Percentiles rank a stretch among this genome's conserved stretches.
phyloP scores from a whole-genome alignment of 92 coral and sea anemone species.

The Bergia puertoricense region DNA sequence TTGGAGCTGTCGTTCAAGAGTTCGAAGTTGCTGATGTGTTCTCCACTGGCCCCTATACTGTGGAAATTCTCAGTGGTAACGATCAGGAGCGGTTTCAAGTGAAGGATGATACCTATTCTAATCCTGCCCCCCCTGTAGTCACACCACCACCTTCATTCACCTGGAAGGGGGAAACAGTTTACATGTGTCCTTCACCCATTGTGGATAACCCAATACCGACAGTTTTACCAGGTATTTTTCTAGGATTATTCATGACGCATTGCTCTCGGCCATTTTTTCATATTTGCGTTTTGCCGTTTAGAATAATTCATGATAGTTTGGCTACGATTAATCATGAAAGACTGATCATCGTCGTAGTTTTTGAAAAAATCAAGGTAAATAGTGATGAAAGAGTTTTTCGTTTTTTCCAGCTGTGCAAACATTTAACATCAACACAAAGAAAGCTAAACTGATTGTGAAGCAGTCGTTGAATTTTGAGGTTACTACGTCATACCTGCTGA shows the following conservation, averaged over 20 bases:
- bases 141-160: conserved; percentile 70
- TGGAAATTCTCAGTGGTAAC: conserved; percentile 79
- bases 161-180: conserved; percentile 71
- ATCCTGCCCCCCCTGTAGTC: conserved; percentile 70
- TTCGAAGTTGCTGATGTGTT: conserved; percentile 78
- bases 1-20: conserved; percentile 73
- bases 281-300: no score
- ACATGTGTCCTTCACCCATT: conserved; percentile 84
- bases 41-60: conserved; percentile 80
- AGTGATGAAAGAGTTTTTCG: not conserved
- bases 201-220: conserved; percentile 83
- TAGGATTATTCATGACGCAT: not conserved
- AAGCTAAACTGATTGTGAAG: conserved; percentile 68
- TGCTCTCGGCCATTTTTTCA: not conserved
- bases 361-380: not conserved
- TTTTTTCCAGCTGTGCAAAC: conserved; percentile 56
- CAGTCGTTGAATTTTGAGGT: conserved; percentile 74
- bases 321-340: not conserved
- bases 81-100: conserved; percentile 86
- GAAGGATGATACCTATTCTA: conserved; percentile 58
- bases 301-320: not conserved
- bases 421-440: conserved; percentile 60
- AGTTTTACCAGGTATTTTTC: conserved; percentile 64
- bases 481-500: conserved; percentile 64
- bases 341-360: not conserved